Conservation (phyloP, 2,888 invertebrate genomes). For the Anaspis maculata region DNA sequence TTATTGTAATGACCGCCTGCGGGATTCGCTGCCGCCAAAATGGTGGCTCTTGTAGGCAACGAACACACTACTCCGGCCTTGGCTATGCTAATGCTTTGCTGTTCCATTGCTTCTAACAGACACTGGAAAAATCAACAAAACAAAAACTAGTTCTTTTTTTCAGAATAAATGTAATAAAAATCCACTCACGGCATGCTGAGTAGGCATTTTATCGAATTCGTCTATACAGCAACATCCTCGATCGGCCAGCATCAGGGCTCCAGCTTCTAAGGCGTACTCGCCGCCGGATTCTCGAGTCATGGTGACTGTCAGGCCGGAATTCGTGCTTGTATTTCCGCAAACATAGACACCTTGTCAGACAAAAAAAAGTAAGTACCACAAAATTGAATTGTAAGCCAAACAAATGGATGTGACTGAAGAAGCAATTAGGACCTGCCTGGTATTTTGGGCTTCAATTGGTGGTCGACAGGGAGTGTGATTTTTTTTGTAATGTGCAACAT, state of each 20-base stretch:
- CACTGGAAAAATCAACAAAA: slow-evolving; percentile 44
- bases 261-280: slow-evolving; percentile 80
- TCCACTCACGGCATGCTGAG: slow-evolving; percentile 56
- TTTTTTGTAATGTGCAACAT: no score
- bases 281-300: slow-evolving; percentile 64
- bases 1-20: slow-evolving; percentile 81
- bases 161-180: background rate
- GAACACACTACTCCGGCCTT: slow-evolving; percentile 82
- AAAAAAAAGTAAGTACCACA: slow-evolving; percentile 10
- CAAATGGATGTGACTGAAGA: no score
- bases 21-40: slow-evolving; percentile 91
- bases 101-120: slow-evolving; percentile 90
- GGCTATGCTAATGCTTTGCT: slow-evolving; percentile 82
- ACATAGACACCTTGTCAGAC: slow-evolving; percentile 81
- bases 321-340: slow-evolving; percentile 81
- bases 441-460: no score
- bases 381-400: background rate
- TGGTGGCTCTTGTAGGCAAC: slow-evolving; percentile 72
- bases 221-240: slow-evolving; percentile 90
- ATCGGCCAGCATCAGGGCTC: slow-evolving; percentile 77
- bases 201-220: slow-evolving; percentile 88
- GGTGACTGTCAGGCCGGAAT: slow-evolving; percentile 71
- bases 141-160: background rate
- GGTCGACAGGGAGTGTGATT: no score
- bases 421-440: no score